Evolutionary conservation across 2,888 invertebrate species (phyloP).

Genomic region (Pachydiplax longipennis): DNA sequence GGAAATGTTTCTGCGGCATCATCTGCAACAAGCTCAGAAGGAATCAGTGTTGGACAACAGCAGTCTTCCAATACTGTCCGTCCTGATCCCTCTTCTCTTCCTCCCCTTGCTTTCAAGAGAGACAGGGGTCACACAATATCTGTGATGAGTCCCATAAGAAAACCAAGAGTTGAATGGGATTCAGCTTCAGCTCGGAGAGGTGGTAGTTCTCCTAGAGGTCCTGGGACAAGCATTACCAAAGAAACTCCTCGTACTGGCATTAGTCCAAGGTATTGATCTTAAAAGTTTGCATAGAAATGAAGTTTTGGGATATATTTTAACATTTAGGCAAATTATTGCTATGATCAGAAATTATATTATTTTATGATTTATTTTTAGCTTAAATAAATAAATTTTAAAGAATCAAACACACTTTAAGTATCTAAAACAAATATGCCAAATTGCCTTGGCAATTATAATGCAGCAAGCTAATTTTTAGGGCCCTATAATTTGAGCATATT

Average conservation of each 20-base stretch:
- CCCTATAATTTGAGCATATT: no score
- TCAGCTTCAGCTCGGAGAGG: background rate
- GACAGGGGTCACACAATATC: conserved; percentile 85
- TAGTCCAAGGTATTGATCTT: conserved; percentile 69
- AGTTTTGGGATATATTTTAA: background rate
- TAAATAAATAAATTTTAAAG: no score
- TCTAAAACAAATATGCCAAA: no score
- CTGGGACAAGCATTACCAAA: conserved; percentile 26
- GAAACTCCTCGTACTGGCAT: conserved; percentile 74
- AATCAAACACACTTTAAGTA: no score
- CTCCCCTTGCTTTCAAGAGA: conserved; percentile 63
- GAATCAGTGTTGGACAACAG: conserved; percentile 49
- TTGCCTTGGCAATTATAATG: no score
- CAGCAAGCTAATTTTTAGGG: no score
- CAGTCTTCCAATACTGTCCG: background rate
- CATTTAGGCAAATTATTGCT: background rate
- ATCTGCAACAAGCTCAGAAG: conserved; percentile 47
- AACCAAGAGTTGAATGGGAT: conserved; percentile 53
- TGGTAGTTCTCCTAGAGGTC: background rate
- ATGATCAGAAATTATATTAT: no score
- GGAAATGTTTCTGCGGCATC: background rate
- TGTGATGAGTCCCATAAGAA: conserved; percentile 78
- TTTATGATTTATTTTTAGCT: no score
- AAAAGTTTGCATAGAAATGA: background rate
- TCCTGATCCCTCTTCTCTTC: conserved; percentile 54